Conservation (phyloP, 2,888 invertebrate genomes). For the Marronus borbonicus region DNA sequence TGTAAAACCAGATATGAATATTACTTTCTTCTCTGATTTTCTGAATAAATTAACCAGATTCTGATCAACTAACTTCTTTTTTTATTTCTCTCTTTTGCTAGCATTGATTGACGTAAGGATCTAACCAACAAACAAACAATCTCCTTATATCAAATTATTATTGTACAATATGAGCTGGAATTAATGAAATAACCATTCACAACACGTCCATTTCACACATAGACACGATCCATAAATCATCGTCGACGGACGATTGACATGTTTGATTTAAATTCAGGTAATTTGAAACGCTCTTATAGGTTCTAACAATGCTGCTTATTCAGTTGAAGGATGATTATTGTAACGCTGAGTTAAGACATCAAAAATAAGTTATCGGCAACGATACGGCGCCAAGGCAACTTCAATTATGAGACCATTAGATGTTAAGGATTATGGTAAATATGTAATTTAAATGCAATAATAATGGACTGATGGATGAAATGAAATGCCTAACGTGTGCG, state of each 20-base stretch:
- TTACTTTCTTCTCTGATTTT: too few relatives aligned
- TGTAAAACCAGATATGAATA: too few relatives aligned
- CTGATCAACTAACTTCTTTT: too few relatives aligned
- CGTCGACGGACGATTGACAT: conserved; percentile 22
- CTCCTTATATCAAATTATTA: background rate
- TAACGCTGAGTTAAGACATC: conserved; percentile 5
- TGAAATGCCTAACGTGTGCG: too few relatives aligned
- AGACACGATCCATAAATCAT: conserved; percentile 22
- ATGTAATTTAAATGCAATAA: conserved; percentile 5
- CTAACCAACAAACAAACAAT: background rate
- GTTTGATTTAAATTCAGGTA: conserved; percentile 41
- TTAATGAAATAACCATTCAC: conserved; percentile 14
- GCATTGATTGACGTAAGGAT: too few relatives aligned
- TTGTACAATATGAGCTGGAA: background rate
- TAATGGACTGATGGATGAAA: background rate
- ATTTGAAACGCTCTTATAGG: conserved; percentile 20
- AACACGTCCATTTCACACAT: background rate
- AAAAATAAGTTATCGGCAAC: background rate
- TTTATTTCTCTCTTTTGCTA: too few relatives aligned
- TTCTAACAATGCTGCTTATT: conserved; percentile 17
- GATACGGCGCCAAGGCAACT: background rate
- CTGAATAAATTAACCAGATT: too few relatives aligned
- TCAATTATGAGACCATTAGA: background rate
- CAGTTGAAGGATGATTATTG: conserved; percentile 16
- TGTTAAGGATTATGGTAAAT: background rate